phyloP scores from a whole-genome alignment of 2,797 vertebrate genomes.

The Aldrovandia affinis region DNA sequence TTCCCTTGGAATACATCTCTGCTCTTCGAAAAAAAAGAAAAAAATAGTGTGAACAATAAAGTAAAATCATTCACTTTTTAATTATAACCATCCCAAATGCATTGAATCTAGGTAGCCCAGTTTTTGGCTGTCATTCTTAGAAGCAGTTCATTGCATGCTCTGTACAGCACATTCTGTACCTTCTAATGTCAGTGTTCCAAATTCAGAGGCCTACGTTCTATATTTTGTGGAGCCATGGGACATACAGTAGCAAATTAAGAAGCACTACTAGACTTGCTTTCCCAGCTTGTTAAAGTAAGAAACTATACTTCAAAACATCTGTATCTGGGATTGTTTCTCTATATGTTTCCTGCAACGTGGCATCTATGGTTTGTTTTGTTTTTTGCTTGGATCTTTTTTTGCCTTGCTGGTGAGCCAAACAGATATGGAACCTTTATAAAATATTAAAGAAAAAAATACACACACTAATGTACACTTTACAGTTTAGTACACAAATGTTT shows the following conservation, averaged over 20 bases:
- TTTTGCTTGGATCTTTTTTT: constrained; percentile 10
- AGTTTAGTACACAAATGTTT: not conserved
- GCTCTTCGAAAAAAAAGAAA: not conserved
- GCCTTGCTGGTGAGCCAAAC: not conserved
- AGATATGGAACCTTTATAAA: not conserved
- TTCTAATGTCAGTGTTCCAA: constrained; percentile 20
- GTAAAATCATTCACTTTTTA: constrained; percentile 15
- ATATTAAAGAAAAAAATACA: too few relatives aligned
- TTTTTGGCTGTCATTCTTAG: constrained; percentile 31
- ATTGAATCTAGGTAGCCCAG: constrained; percentile 38
- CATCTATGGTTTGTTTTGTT: constrained; percentile 10
- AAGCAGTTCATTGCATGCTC: too few relatives aligned
- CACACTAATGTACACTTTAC: too few relatives aligned
- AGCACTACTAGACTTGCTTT: constrained; percentile 16
- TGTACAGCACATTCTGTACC: not conserved
- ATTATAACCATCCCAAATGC: constrained; percentile 24
- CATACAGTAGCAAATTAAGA: constrained; percentile 25
- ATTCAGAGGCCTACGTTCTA: constrained; percentile 25
- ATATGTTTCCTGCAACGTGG: constrained; percentile 4
- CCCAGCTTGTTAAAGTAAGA: constrained; percentile 31
- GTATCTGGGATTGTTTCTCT: constrained; percentile 23
- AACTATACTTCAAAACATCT: constrained; percentile 32
- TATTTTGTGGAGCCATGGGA: constrained; percentile 29
- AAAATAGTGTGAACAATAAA: not conserved
- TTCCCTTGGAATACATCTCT: not conserved